Evolutionary conservation across 2,797 vertebrate genomes (phyloP), one percentile per base, ranked within the genome.

Genomic region (Pristis pectinata): DNA sequence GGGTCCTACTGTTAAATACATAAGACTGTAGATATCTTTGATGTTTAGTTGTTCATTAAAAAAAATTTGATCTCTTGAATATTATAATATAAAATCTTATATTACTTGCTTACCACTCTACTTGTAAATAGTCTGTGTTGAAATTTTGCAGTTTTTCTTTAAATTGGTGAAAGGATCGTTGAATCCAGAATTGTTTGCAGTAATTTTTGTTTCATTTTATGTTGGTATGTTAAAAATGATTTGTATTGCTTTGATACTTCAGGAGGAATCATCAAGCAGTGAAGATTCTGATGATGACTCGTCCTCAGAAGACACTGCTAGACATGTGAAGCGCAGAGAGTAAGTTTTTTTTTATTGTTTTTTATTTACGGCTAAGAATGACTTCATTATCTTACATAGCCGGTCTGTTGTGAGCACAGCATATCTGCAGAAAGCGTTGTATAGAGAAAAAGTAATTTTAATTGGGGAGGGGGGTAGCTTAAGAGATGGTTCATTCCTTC

Each of bases 181-280:
- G 27, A 30, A 30, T 93, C 10, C 37, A 74, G 30, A 53, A 53
- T 2, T 94, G 64, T 67, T 92, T n/a, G 67, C 9, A 70, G 19
- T 72, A 10, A 15, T 44, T 37, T 93, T 74, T 53, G 41, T 30
- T 41, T 8, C 9, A 5, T 8, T 37, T 34, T 53, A 82, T 44
- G 17, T 80, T n/a, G 27, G 9, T 79, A 94, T 17, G 44, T 79
- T 94, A 56, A 9, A 17, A 17, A 0, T 59, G 11, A 41, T n/a
- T 94, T 53, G 49, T 76, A 53, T 93, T 44, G 11, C 2, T 72
- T 34, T 93, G 67, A 44, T 70, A 95, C 95, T 94, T 94, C 2
- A 95, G 0, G 94, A 99, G 99, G 98, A 98, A 95, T 98, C 98
- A 2, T 99, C 98, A 61, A 98, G 97, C 96, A 98, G 97, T 95